Conservation (phyloP, 1,140 invertebrate species). For the Calliphora vicina region DNA sequence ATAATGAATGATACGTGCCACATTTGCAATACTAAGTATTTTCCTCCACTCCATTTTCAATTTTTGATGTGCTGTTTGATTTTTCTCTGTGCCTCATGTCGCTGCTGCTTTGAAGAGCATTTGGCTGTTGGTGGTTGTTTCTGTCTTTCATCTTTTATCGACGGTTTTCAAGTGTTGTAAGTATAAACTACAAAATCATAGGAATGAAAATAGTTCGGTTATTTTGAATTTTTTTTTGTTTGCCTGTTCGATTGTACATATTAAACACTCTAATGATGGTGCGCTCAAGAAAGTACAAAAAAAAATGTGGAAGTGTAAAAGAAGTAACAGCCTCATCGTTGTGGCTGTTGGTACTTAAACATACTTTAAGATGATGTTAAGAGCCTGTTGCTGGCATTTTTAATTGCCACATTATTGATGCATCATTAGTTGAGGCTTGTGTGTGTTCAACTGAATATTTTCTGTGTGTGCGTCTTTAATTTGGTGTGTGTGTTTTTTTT, state of each 20-base stretch:
- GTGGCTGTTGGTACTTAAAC: background rate
- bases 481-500: background rate
- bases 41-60: background rate
- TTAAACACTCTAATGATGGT: background rate
- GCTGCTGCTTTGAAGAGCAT: background rate
- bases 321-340: background rate
- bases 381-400: constrained; percentile 23
- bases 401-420: constrained; percentile 26
- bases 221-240: too few species aligned
- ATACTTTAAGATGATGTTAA: background rate
- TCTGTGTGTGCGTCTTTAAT: background rate
- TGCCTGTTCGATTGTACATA: background rate
- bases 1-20: background rate
- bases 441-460: background rate
- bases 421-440: constrained; percentile 20
- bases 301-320: too few species aligned
- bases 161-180: background rate
- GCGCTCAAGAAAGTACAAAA: too few species aligned
- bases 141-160: background rate
- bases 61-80: background rate
- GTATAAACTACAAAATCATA: background rate
- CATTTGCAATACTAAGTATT: background rate
- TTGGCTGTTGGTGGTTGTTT: background rate
- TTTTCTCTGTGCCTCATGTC: background rate
- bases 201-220: too few species aligned